These are phyloP conservation scores for Blennius ocellaris DNA, from an alignment of 2,113 vertebrate genomes.

Conservation along the genomic window DNA sequence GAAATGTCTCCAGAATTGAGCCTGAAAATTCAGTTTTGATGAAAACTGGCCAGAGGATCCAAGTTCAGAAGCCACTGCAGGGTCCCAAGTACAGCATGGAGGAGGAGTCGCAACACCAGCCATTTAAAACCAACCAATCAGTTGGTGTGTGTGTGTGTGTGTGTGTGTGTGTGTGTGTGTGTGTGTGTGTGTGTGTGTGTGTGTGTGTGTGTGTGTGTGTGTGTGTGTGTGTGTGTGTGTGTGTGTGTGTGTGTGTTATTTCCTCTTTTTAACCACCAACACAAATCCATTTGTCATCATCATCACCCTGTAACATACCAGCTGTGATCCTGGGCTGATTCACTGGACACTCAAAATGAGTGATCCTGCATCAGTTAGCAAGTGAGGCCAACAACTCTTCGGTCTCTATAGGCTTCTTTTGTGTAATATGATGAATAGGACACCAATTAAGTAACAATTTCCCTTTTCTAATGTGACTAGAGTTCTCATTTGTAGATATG, in stretches of 20 bases:
- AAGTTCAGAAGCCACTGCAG: slow-evolving; percentile 33
- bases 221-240: slow-evolving; percentile 5
- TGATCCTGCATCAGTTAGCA: slow-evolving; percentile 51
- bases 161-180: slow-evolving; percentile 1
- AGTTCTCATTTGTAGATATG: slow-evolving; percentile 77
- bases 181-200: no score
- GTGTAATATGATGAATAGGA: slow-evolving; percentile 73
- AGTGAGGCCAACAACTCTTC: slow-evolving; percentile 52
- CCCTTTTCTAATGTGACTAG: slow-evolving; percentile 67
- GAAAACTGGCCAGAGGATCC: slow-evolving; percentile 22
- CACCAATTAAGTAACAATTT: slow-evolving; percentile 75
- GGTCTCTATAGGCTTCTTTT: slow-evolving; percentile 54
- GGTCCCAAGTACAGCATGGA: slow-evolving; percentile 4
- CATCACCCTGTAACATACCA: slow-evolving; percentile 30
- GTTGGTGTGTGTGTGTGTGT: slow-evolving; percentile 4
- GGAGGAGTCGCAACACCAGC: slow-evolving; percentile 1
- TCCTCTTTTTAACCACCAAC: slow-evolving; percentile 5
- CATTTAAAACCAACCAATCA: slow-evolving; percentile 1
- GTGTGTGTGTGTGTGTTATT: no score
- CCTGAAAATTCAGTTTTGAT: slow-evolving; percentile 17
- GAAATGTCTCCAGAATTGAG: background rate
- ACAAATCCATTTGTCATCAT: slow-evolving; percentile 53
- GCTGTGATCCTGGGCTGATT: slow-evolving; percentile 43
- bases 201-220: background rate
- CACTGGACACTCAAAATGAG: slow-evolving; percentile 46